phyloP scores from a whole-genome alignment of 2,797 vertebrate species.

The Schizothorax lantsangensis region DNA sequence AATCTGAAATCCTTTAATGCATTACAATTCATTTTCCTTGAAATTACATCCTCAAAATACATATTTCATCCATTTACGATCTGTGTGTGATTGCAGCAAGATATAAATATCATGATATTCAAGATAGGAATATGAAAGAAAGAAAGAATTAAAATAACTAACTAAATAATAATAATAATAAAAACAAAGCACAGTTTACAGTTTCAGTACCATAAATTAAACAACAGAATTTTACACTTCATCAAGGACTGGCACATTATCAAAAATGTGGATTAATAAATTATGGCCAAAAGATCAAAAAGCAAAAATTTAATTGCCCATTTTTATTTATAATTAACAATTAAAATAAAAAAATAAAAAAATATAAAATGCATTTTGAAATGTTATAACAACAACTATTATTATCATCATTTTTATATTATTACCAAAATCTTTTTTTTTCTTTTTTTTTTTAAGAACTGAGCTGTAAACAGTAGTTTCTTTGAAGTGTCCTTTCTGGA shows the following conservation, averaged over 20 bases:
- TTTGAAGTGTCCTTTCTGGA: constrained; percentile 61
- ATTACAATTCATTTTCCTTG: neutral
- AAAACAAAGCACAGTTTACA: neutral
- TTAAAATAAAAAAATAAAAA: neutral
- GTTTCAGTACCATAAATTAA: neutral
- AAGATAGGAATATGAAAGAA: neutral
- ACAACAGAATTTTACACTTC: neutral
- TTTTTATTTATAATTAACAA: neutral
- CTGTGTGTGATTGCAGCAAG: neutral
- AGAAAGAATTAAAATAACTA: too few relatives aligned
- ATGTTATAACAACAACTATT: neutral
- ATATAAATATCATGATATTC: neutral
- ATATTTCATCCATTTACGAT: neutral
- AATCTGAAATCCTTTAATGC: neutral
- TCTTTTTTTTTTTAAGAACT: neutral
- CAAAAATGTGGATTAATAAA: neutral
- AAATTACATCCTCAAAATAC: neutral
- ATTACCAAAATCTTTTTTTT: neutral
- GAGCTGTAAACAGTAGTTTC: neutral
- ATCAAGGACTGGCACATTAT: neutral
- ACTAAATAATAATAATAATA: too few relatives aligned
- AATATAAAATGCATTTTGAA: neutral
- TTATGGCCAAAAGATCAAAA: neutral
- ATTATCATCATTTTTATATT: neutral
- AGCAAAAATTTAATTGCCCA: neutral